Percentiles rank a stretch among this genome's conserved stretches.
Evolutionary conservation across 53 echinoderm and acorn worm genomes (phyloP).

Genomic region (Zoroaster sp.): DNA sequence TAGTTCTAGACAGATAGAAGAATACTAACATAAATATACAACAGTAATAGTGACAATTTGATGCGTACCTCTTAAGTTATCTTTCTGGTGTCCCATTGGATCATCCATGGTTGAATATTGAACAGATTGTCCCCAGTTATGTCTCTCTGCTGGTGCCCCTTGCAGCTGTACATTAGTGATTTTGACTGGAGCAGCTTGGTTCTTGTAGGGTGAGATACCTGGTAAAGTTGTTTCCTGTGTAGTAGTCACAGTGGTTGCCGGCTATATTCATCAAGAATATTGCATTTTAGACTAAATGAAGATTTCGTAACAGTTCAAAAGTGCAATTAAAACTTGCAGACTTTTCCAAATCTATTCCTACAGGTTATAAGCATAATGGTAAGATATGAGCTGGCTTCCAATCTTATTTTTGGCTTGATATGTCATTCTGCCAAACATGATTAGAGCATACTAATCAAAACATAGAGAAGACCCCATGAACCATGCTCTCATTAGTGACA

Average conservation of each 20-base stretch:
- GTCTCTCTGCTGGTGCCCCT: conserved; percentile 76
- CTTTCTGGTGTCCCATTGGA: conserved; percentile 43
- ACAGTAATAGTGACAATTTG: too few relatives aligned
- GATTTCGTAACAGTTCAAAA: not conserved
- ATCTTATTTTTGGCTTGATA: too few relatives aligned
- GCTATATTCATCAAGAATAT: conserved; percentile 25
- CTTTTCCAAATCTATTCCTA: too few relatives aligned
- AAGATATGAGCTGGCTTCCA: too few relatives aligned
- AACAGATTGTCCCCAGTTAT: conserved; percentile 76
- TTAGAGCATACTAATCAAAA: too few relatives aligned
- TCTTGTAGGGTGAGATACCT: conserved; percentile 92
- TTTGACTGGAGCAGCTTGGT: conserved; percentile 92
- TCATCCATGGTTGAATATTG: conserved; percentile 71
- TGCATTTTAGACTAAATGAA: not conserved
- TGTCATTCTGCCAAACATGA: too few relatives aligned
- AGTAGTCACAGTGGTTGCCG: conserved; percentile 55
- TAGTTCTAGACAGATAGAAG: too few relatives aligned
- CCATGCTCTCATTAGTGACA: too few relatives aligned
- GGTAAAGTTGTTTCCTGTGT: conserved; percentile 84
- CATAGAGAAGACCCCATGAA: too few relatives aligned
- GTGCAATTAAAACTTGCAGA: too few relatives aligned
- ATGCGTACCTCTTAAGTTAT: conserved; percentile 74
- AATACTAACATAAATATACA: too few relatives aligned
- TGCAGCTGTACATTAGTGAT: conserved; percentile 96
- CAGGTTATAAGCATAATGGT: too few relatives aligned